A percentile compares a stretch with the other conserved stretches of the same genome.
These are phyloP conservation scores for Chrysemys picta DNA, from an alignment of 2,113 vertebrate species.

Conservation along the genomic window DNA sequence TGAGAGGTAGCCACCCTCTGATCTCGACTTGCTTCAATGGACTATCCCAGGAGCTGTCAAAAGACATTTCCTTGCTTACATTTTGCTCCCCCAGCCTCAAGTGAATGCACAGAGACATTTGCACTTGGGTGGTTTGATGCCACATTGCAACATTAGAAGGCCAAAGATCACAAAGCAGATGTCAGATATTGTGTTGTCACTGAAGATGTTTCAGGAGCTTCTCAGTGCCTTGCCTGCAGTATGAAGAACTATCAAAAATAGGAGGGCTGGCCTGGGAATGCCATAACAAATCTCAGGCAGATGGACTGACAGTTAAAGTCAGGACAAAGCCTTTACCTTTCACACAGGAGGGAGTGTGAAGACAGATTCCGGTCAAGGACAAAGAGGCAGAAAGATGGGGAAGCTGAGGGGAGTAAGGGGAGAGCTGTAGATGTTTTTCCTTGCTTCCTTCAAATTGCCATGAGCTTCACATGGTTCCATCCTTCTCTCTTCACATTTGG, in stretches of 20 bases:
- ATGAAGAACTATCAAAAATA: background rate
- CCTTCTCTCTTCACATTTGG: conserved; percentile 13
- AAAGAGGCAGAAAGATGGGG: background rate
- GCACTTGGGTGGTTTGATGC: background rate
- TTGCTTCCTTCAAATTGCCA: background rate
- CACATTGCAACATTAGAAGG: fast-evolving
- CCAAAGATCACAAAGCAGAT: background rate
- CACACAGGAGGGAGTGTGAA: background rate
- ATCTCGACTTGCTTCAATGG: background rate
- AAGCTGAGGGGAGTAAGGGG: background rate
- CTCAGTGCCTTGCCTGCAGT: background rate
- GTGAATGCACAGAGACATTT: background rate
- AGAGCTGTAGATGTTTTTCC: background rate
- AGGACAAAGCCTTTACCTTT: background rate
- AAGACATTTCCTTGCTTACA: background rate
- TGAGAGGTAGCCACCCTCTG: background rate
- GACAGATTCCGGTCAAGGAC: background rate
- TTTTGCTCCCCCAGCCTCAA: background rate
- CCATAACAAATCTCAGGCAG: background rate
- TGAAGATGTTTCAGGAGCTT: background rate
- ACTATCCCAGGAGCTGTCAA: background rate
- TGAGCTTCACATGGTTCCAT: background rate
- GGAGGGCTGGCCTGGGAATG: background rate
- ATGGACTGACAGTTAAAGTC: background rate
- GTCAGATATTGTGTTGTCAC: background rate